Percentiles rank a stretch among this genome's conserved stretches.
Evolutionary conservation across 2,888 invertebrate species (phyloP).

Genomic region (Coleophora flavipennella): DNA sequence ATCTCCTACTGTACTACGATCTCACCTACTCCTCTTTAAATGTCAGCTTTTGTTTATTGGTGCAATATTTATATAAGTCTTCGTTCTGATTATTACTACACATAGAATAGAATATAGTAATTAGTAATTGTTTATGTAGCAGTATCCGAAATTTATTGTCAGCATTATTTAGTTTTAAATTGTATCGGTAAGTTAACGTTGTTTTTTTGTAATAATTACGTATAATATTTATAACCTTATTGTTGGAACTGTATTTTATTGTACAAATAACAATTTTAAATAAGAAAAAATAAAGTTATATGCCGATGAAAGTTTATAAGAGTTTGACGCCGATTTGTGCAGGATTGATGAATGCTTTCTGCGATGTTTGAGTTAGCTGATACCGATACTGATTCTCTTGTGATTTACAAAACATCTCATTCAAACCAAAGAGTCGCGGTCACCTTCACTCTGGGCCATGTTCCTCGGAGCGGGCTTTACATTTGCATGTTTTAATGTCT

Average conservation of each 20-base stretch:
- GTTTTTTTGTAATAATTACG: slow-evolving; percentile 52
- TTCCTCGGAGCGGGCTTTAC: slow-evolving; percentile 32
- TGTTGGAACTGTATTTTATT: slow-evolving; percentile 64
- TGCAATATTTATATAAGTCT: slow-evolving; percentile 31
- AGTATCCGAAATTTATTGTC: slow-evolving; percentile 18
- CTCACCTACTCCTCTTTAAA: slow-evolving; percentile 2
- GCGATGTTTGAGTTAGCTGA: slow-evolving; percentile 21
- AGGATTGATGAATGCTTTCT: slow-evolving; percentile 31
- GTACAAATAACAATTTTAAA: slow-evolving; percentile 69
- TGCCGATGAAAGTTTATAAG: slow-evolving; percentile 23
- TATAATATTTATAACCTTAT: slow-evolving; percentile 56
- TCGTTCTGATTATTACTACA: slow-evolving; percentile 27
- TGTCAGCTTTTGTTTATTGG: slow-evolving; percentile 42
- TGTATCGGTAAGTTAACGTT: slow-evolving; percentile 52
- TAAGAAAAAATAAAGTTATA: slow-evolving; percentile 50
- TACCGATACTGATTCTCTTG: slow-evolving; percentile 14
- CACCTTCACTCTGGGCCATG: slow-evolving; percentile 58
- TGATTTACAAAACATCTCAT: slow-evolving; percentile 34
- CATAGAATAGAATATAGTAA: too few species aligned
- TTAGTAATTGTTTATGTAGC: slow-evolving; percentile 9
- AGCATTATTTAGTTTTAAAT: slow-evolving; percentile 19
- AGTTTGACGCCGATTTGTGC: slow-evolving; percentile 26
- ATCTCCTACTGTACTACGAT: slow-evolving; percentile 11
- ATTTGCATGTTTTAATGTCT: slow-evolving; percentile 45
- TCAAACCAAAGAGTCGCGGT: slow-evolving; percentile 64